Percentiles rank a stretch among this genome's conserved stretches.
phyloP scores from a whole-genome alignment of 2,888 invertebrate species.

The Meiosimyza decipiens region DNA sequence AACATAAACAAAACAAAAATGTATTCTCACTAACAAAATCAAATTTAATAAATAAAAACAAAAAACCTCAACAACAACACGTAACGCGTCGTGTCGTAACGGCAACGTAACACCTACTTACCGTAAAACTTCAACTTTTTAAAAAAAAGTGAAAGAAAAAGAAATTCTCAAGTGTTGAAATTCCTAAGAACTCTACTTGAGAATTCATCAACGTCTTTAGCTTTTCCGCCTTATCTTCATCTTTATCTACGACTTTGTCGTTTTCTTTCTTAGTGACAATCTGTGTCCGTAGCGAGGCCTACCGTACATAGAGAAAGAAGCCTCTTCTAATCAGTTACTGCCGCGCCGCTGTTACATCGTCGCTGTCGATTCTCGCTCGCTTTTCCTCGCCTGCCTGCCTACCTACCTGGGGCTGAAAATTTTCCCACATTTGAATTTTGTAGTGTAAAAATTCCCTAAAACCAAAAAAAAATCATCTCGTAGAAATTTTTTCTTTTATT shows the following conservation, averaged over 20 bases:
- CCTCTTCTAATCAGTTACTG: slow-evolving; percentile 9
- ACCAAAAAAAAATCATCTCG: slow-evolving; percentile 17
- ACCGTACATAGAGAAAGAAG: no score
- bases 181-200: slow-evolving; percentile 7
- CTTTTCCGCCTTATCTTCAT: no score
- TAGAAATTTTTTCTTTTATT: slow-evolving; percentile 21
- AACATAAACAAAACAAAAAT: slow-evolving; percentile 5
- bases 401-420: slow-evolving; percentile 39
- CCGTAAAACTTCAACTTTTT: not conserved
- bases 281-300: no score
- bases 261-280: no score
- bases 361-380: not conserved
- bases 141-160: not conserved
- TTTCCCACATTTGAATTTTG: slow-evolving; percentile 51
- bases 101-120: slow-evolving; percentile 11
- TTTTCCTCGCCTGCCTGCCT: not conserved
- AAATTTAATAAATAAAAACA: not conserved
- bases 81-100: not conserved
- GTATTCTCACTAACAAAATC: not conserved
- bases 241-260: no score
- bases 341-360: not conserved
- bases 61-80: not conserved
- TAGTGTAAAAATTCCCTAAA: slow-evolving; percentile 10
- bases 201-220: no score
- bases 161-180: slow-evolving; percentile 6